phyloP scores from a whole-genome alignment of 2,113 vertebrate species.

The Andinoacara biseriatus region DNA sequence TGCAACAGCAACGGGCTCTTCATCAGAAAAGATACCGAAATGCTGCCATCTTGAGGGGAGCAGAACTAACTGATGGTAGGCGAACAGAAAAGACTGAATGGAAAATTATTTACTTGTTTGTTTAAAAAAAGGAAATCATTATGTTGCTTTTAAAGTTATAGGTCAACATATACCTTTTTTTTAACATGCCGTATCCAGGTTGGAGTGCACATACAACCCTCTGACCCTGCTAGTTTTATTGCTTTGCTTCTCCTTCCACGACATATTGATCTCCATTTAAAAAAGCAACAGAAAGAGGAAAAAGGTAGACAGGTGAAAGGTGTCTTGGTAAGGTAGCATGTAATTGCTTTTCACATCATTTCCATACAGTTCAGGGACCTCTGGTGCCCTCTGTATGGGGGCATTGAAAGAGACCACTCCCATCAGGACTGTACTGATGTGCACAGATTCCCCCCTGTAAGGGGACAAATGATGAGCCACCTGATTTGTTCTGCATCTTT shows the following conservation, averaged over 20 bases:
- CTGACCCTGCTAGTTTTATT: not conserved
- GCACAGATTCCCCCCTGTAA: not conserved
- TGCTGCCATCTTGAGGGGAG: slow-evolving; percentile 61
- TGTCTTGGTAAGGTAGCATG: not conserved
- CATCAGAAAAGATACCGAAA: slow-evolving; percentile 27
- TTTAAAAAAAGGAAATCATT: not conserved
- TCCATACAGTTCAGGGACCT: not conserved
- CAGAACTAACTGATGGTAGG: slow-evolving; percentile 7
- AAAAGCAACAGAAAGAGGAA: not conserved
- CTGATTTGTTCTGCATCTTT: not conserved
- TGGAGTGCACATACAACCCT: not conserved
- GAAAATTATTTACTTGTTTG: not conserved
- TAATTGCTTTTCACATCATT: not conserved
- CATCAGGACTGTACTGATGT: not conserved
- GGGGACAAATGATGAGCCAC: not conserved
- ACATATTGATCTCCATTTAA: not conserved
- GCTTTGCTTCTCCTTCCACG: not conserved
- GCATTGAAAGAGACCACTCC: not conserved
- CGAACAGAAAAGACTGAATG: not conserved
- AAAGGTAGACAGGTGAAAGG: not conserved
- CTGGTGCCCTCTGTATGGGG: not conserved
- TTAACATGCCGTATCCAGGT: not conserved
- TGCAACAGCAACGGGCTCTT: not conserved
- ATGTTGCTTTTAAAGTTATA: not conserved
- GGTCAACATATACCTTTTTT: not conserved